phyloP scores from a whole-genome alignment of 2,113 vertebrate genomes.

The Castor canadensis region DNA sequence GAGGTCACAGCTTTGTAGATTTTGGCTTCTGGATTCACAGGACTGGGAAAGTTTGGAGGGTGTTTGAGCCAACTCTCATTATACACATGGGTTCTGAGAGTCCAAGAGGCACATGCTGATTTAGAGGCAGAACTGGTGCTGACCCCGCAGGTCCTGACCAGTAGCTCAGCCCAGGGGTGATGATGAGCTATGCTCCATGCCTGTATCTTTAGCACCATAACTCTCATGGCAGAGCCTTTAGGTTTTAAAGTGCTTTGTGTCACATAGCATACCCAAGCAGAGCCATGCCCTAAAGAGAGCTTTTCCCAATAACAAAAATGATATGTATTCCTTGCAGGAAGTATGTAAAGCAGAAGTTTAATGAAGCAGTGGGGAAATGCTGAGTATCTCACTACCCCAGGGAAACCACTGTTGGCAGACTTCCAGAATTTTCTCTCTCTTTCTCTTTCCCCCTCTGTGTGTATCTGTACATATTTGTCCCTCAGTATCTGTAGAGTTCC shows the following conservation, averaged over 20 bases:
- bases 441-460: not conserved
- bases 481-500: not conserved
- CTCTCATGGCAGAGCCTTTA: not conserved
- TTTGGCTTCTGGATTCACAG: not conserved
- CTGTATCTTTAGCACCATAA: not conserved
- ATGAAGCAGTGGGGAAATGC: not conserved
- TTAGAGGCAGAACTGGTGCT: not conserved
- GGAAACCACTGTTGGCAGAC: not conserved
- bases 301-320: slow-evolving; percentile 41
- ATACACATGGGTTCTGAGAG: not conserved
- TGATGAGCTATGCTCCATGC: not conserved
- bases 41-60: not conserved
- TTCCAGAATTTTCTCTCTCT: not conserved
- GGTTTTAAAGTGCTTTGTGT: slow-evolving; percentile 32
- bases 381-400: not conserved
- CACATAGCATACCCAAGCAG: not conserved
- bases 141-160: not conserved
- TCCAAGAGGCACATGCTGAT: not conserved
- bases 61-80: not conserved
- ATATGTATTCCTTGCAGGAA: not conserved
- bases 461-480: not conserved
- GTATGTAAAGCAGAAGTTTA: not conserved
- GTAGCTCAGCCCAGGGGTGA: not conserved
- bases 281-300: not conserved
- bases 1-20: slow-evolving; percentile 61